phyloP scores from a whole-genome alignment of 2,888 invertebrate genomes.

The Callosobruchus maculatus region DNA sequence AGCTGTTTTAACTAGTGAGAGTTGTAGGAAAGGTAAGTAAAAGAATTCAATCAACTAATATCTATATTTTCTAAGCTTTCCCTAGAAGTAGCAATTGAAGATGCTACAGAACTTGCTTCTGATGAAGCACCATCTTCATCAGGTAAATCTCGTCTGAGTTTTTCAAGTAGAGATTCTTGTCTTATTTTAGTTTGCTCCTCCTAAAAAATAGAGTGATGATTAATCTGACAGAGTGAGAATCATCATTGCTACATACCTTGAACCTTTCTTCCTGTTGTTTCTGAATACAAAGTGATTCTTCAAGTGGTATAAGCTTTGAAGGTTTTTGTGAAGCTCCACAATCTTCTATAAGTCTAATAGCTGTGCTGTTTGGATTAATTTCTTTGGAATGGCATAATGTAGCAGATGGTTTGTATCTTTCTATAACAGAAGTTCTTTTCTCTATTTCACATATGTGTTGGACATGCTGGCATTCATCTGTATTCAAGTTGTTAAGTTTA shows the following conservation, averaged over 20 bases:
- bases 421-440: slow-evolving; percentile 17
- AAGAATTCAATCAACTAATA: not conserved
- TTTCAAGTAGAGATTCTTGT: not conserved
- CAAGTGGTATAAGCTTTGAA: slow-evolving; percentile 21
- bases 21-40: too few relatives aligned
- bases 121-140: not conserved
- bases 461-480: slow-evolving; percentile 15
- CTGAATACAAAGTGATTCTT: slow-evolving; percentile 22
- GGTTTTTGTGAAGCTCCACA: slow-evolving; percentile 18
- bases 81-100: not conserved
- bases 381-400: slow-evolving; percentile 18
- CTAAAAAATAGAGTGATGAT: not conserved
- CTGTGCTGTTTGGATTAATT: slow-evolving; percentile 16
- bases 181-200: not conserved
- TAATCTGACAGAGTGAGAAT: too few relatives aligned
- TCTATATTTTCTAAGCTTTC: not conserved
- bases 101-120: not conserved
- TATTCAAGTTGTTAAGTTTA: slow-evolving; percentile 12
- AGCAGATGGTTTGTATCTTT: slow-evolving; percentile 26
- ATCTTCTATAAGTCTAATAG: slow-evolving; percentile 20
- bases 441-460: slow-evolving; percentile 23
- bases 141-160: not conserved
- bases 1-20: too few relatives aligned
- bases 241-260: slow-evolving; percentile 8
- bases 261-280: slow-evolving; percentile 22